Evolutionary conservation across 2,797 vertebrate species (phyloP), one percentile per base, ranked within the genome.

Genomic region (Cercopithecus diana): DNA sequence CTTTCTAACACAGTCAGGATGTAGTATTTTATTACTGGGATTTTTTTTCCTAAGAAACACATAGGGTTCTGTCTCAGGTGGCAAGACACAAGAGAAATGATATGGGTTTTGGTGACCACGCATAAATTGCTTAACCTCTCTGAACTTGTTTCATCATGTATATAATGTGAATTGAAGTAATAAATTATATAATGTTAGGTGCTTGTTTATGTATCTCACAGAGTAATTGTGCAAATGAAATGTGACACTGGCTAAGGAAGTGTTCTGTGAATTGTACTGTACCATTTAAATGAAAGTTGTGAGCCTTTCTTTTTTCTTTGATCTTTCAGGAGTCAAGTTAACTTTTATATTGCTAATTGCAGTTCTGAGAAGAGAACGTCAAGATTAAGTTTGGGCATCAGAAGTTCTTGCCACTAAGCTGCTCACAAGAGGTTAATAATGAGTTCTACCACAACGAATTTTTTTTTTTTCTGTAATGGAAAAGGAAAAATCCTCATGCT

Each of bases 61-160:
- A 33, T 30, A 82, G 7, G 13, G 17, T 22, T 10, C 26, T 82
- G 58, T 84, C 45, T 94, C 39, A 84, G 50, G 26, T 79, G 50
- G 7, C 36, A 92, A 94, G 52, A 43, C 8, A 79, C 7, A 67
- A 55, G 80, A 88, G 70, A 95, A 92, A 87, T 39, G 80, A 11
- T 41, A 57, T 33, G 36, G 24, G 14, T 22, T 84, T 87, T 52
- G 4, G 84, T 79, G 39, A 88, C 43, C 14, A 48, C 0, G 0
- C 17, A 28, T 7, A 82, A 95, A 76, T 55, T 79, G 55, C 19
- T 82, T 83, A 85, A 64, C 9, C 22, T n/a, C 48, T 94, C 43
- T 72, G 55, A 95, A 82, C 13, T 4, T 61, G 89, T 88, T 92
- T 95, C 22, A 86, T 93, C 33, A 75, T 88, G 84, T 93, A n/a